A percentile compares a stretch with the other conserved stretches of the same genome.
phyloP scores from a whole-genome alignment of 2,797 vertebrate species.

The Acipenser oxyrinchus region DNA sequence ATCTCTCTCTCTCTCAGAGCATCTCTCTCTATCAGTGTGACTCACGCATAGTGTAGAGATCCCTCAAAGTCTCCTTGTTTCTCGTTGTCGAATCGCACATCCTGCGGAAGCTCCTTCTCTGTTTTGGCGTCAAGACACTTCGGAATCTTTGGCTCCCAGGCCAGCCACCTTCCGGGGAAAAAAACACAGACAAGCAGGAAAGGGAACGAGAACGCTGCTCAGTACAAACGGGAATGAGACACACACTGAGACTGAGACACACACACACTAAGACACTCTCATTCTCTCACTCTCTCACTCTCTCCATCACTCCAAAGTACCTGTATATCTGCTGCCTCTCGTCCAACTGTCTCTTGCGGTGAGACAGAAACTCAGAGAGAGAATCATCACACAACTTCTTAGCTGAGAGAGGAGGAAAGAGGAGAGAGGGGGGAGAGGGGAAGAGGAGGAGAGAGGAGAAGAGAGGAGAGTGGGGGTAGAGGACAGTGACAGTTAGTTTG shows the following conservation, averaged over 20 bases:
- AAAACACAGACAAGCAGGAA: background rate
- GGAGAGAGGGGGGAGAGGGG: too few species aligned
- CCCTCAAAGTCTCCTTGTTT: slow-evolving; percentile 62
- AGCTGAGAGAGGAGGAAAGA: slow-evolving; percentile 30
- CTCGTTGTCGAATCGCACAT: slow-evolving; percentile 64
- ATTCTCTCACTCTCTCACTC: too few species aligned
- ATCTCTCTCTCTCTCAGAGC: too few species aligned
- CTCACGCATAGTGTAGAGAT: slow-evolving; percentile 58
- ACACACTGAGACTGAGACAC: background rate
- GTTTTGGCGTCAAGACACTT: slow-evolving; percentile 51
- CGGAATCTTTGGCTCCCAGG: slow-evolving; percentile 51
- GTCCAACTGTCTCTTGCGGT: slow-evolving; percentile 55
- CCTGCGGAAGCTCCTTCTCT: slow-evolving; percentile 54
- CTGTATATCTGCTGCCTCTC: slow-evolving; percentile 48
- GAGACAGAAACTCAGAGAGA: slow-evolving; percentile 31
- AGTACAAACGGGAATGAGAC: background rate
- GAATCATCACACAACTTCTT: slow-evolving; percentile 40
- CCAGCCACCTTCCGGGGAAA: slow-evolving; percentile 48
- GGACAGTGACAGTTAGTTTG: slow-evolving; percentile 1
- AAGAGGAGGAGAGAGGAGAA: too few species aligned
- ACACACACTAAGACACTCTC: background rate
- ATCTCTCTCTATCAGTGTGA: slow-evolving; percentile 6
- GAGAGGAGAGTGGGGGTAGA: background rate
- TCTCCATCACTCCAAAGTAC: slow-evolving; percentile 13
- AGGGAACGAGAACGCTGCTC: background rate